A percentile compares a stretch with the other conserved stretches of the same genome.
Evolutionary conservation across 2,888 invertebrate genomes (phyloP).

Genomic region (Ctenicera cuprea): DNA sequence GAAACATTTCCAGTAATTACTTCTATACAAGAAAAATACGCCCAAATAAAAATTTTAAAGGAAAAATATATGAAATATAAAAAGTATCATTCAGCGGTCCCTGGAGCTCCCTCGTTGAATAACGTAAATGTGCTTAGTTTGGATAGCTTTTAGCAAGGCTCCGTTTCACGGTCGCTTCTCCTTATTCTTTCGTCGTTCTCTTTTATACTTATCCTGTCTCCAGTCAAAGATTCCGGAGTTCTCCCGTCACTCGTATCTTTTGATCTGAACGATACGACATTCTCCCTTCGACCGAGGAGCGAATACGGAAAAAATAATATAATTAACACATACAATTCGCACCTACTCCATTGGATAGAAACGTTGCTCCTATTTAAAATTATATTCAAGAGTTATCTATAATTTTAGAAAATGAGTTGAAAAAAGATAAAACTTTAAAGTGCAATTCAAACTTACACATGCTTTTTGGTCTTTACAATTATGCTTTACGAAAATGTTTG

Average conservation of each 20-base stretch:
- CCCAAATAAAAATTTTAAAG: conserved; percentile 47
- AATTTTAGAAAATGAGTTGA: too few relatives aligned
- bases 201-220: conserved; percentile 57
- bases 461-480: too few relatives aligned
- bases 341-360: too few relatives aligned
- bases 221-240: conserved; percentile 55
- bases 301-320: conserved; percentile 35
- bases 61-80: conserved; percentile 51
- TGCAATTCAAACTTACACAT: too few relatives aligned
- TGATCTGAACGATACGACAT: conserved; percentile 50
- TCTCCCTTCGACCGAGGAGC: conserved; percentile 40
- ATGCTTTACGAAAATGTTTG: too few relatives aligned
- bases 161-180: conserved; percentile 55
- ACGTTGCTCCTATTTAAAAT: too few relatives aligned
- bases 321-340: conserved; percentile 19
- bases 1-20: conserved; percentile 36
- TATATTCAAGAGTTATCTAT: too few relatives aligned
- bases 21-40: conserved; percentile 36
- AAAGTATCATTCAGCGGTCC: conserved; percentile 52
- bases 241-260: conserved; percentile 50
- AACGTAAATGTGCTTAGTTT: conserved; percentile 58
- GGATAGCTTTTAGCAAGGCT: conserved; percentile 57
- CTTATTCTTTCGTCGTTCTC: conserved; percentile 52
- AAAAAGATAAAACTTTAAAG: too few relatives aligned
- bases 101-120: conserved; percentile 53